These are phyloP conservation scores for Vidua macroura DNA, from an alignment of 2,113 vertebrate species.

Conservation along the genomic window DNA sequence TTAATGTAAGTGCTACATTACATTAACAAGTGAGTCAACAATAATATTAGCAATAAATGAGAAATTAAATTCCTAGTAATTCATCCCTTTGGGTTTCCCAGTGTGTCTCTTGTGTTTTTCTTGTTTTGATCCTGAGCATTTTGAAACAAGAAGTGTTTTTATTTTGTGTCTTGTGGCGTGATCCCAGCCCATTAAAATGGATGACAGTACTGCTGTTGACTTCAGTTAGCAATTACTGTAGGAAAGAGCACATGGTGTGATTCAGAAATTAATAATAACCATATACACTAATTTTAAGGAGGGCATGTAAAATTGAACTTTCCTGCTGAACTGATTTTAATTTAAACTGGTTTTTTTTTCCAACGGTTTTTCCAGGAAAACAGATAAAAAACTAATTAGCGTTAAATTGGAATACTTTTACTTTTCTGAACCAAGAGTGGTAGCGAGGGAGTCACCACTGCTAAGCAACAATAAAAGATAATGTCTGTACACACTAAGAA, in stretches of 20 bases:
- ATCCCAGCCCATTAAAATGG: constrained; percentile 62
- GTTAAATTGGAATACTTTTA: neutral
- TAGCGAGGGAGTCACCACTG: neutral
- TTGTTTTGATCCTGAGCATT: constrained; percentile 60
- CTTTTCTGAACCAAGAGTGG: neutral
- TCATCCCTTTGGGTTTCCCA: constrained; percentile 55
- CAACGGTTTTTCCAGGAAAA: neutral
- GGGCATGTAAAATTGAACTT: neutral
- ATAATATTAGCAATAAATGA: constrained; percentile 64
- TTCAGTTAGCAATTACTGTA: constrained; percentile 46
- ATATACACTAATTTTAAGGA: constrained; percentile 28
- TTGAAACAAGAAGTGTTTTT: constrained; percentile 49
- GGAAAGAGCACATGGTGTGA: constrained; percentile 36
- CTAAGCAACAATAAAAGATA: neutral
- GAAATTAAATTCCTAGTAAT: constrained; percentile 64
- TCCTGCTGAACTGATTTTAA: neutral
- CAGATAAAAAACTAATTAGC: neutral
- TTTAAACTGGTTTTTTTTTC: neutral
- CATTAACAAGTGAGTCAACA: constrained; percentile 64
- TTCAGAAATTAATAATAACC: constrained; percentile 58
- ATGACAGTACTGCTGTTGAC: constrained; percentile 47
- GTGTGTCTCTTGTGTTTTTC: constrained; percentile 55
- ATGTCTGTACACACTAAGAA: neutral
- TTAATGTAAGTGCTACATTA: constrained; percentile 59
- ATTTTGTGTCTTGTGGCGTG: constrained; percentile 51